Evolutionary conservation across 2,797 vertebrate genomes (phyloP), one percentile per base, ranked within the genome.

Genomic region (Pangasius krempfi): DNA sequence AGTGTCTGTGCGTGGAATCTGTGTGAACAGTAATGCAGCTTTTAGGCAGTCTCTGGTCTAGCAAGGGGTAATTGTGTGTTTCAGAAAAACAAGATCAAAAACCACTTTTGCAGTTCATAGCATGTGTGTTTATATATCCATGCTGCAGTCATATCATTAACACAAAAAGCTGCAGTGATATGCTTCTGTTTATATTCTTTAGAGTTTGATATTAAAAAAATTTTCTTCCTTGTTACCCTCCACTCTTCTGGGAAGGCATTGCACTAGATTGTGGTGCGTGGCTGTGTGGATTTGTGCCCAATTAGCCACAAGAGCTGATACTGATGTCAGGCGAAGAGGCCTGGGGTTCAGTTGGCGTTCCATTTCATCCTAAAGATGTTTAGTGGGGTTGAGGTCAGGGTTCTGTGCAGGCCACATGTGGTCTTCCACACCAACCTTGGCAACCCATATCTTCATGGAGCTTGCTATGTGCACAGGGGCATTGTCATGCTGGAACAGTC

Each of bases 21-120:
- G 56, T 76, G 62, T 30, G 76, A 78, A 87, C 88, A 89, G 79
- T 12, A 82, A 62, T n/a, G 50, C n/a, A 33, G 50, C 27, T 54
- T 76, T 50, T 47, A 47, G 5, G 27, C 47, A 20, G 18, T 52
- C 50, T 40, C 20, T 25, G 47, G 25, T 83, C 40, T 83, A 47
- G 84, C 80, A 60, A 52, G 40, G 2, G 30, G 44, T 88, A 70
- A 81, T 79, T 86, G 37, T 70, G 40, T 40, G 40, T 47, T 50
- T 14, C 27, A 50, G 44, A 52, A 52, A 76, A 47, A 7, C 37
- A 73, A 22, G 47, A 30, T 20, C 14, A 8, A 52, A n/a, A 54
- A 54, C 2, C 12, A n/a, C 6, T 5, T 37, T 72, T 47, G 72
- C 20, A 76, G 12, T n/a, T 27, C 1, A 44, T 14, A n/a, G 10